phyloP scores from a whole-genome alignment of 2,888 invertebrate species.

The Bimastos eiseni region DNA sequence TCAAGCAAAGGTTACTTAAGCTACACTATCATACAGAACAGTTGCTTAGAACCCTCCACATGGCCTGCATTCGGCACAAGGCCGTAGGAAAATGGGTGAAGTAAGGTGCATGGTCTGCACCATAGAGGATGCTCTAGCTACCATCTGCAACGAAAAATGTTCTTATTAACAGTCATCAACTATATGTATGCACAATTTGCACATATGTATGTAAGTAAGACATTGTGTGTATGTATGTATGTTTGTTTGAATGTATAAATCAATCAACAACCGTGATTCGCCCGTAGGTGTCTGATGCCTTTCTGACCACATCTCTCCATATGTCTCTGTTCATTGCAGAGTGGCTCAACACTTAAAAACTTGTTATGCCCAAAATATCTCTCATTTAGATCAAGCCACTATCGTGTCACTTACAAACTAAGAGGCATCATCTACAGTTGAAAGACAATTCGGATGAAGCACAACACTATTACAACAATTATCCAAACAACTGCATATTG shows the following conservation, averaged over 20 bases:
- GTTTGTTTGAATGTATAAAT: background rate
- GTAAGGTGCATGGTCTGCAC: background rate
- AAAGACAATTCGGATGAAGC: background rate
- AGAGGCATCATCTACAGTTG: background rate
- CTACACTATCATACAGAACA: background rate
- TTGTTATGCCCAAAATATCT: too few relatives aligned
- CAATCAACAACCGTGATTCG: background rate
- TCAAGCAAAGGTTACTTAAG: background rate
- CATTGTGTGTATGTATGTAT: background rate
- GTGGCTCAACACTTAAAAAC: too few relatives aligned
- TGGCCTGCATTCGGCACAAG: background rate
- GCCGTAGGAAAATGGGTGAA: background rate
- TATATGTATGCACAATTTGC: background rate
- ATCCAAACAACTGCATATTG: background rate
- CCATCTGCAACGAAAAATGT: slow-evolving; percentile 23
- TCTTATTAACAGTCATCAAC: background rate
- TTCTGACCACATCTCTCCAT: too few relatives aligned
- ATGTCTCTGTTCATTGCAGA: too few relatives aligned
- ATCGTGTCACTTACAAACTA: background rate
- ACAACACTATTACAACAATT: background rate
- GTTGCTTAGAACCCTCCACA: background rate
- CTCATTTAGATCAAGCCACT: background rate
- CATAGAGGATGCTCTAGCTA: slow-evolving; percentile 14
- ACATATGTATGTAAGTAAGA: background rate
- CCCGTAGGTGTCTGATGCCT: too few relatives aligned